Evolutionary conservation across 2,797 vertebrate species (phyloP).

Genomic region (Acipenser ruthenus): DNA sequence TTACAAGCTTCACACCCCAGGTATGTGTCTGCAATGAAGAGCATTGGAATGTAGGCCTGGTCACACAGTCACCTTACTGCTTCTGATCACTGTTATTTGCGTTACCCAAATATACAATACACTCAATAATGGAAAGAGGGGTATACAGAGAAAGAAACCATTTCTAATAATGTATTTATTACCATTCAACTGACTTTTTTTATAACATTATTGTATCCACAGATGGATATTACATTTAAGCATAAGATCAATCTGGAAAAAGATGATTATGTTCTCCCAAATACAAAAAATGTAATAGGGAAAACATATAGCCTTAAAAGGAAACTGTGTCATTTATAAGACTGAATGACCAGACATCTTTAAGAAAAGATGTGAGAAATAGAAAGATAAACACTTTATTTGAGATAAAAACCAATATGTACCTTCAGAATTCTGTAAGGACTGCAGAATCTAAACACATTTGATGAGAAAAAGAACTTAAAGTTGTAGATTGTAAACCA

Average conservation of each 20-base stretch:
- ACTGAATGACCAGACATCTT: slow-evolving; percentile 34
- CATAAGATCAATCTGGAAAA: too few species aligned
- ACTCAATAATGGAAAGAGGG: neutral
- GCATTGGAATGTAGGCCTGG: slow-evolving; percentile 44
- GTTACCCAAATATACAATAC: neutral
- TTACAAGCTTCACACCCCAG: slow-evolving; percentile 30
- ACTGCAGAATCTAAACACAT: slow-evolving; percentile 52
- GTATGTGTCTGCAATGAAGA: slow-evolving; percentile 52
- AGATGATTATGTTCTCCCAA: too few species aligned
- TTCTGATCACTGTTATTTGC: neutral
- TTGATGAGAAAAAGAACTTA: slow-evolving; percentile 39
- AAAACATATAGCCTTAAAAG: slow-evolving; percentile 24
- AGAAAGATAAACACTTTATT: slow-evolving; percentile 34
- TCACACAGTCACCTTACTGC: slow-evolving; percentile 35
- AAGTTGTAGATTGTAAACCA: slow-evolving; percentile 37
- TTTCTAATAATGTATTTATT: neutral
- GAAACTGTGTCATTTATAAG: slow-evolving; percentile 32
- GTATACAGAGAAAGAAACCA: neutral
- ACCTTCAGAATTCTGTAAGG: slow-evolving; percentile 54
- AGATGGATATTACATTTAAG: too few species aligned
- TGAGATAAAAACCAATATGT: slow-evolving; percentile 43
- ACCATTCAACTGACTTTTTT: too few species aligned
- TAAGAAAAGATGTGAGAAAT: slow-evolving; percentile 33
- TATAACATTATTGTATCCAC: too few species aligned
- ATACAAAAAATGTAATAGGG: too few species aligned